phyloP scores from a whole-genome alignment of 2,888 invertebrate genomes.

The Neoaliturus tenellus region DNA sequence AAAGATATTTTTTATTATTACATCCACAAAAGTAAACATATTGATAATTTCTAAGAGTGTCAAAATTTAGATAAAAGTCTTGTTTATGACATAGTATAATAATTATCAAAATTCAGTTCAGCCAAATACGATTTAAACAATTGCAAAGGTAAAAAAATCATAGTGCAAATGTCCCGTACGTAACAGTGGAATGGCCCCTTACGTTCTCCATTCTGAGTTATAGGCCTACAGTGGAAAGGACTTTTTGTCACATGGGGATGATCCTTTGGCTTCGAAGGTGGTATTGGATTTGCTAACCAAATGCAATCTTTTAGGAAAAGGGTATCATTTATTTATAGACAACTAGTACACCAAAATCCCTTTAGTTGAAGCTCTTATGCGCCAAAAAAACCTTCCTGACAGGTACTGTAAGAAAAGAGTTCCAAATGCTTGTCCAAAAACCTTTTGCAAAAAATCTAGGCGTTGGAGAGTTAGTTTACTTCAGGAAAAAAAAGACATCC shows the following conservation, averaged over 20 bases:
- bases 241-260: conserved; percentile 19
- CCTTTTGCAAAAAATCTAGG: conserved; percentile 17
- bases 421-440: conserved; percentile 42
- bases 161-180: too few species aligned
- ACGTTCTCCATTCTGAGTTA: conserved; percentile 29
- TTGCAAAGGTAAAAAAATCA: too few species aligned
- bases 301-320: conserved; percentile 29
- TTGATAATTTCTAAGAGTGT: too few species aligned
- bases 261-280: conserved; percentile 42
- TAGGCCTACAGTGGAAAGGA: conserved; percentile 52
- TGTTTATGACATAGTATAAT: too few species aligned
- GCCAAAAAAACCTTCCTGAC: conserved; percentile 32
- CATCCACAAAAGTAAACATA: too few species aligned
- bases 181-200: conserved; percentile 34
- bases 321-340: conserved; percentile 44
- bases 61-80: too few species aligned
- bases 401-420: conserved; percentile 53
- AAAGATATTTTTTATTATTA: too few species aligned
- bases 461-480: conserved; percentile 35
- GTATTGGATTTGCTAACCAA: conserved; percentile 44
- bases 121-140: too few species aligned
- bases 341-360: conserved; percentile 52
- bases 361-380: background rate
- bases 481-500: conserved; percentile 17
- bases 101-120: too few species aligned